Conservation (phyloP, 1,140 invertebrate species). For the Drosophila rhopaloa region DNA sequence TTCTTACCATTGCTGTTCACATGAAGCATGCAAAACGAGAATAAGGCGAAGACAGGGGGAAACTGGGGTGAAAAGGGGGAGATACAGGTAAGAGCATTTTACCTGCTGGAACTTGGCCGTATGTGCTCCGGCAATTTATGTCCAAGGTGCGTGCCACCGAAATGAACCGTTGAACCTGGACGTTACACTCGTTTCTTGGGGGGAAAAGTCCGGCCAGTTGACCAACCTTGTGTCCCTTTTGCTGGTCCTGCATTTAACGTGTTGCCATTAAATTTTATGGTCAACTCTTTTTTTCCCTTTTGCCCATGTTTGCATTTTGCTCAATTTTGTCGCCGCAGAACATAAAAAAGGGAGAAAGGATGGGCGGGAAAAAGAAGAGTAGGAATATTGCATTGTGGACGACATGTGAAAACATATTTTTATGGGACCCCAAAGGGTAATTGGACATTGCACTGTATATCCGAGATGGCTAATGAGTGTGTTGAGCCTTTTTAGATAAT, state of each 20-base stretch:
- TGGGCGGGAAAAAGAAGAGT: conserved; percentile 1
- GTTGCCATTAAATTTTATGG: conserved; percentile 61
- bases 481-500: conserved; percentile 58
- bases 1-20: neutral
- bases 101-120: conserved; percentile 38
- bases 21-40: conserved; percentile 39
- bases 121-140: conserved; percentile 53
- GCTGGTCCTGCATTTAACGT: conserved; percentile 40
- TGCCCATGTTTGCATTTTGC: conserved; percentile 53
- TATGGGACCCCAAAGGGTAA: conserved; percentile 58
- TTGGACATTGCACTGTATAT: conserved; percentile 45
- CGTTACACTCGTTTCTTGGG: conserved; percentile 38
- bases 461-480: conserved; percentile 51
- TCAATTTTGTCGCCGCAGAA: conserved; percentile 56
- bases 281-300: conserved; percentile 21
- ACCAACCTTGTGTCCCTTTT: conserved; percentile 28
- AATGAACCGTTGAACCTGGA: conserved; percentile 53
- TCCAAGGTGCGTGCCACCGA: conserved; percentile 56
- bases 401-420: conserved; percentile 62
- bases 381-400: conserved; percentile 44
- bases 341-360: conserved; percentile 32
- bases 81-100: conserved; percentile 21
- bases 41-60: conserved; percentile 31
- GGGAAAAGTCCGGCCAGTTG: conserved; percentile 25
- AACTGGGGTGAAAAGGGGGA: neutral